phyloP scores from a whole-genome alignment of 2,888 invertebrate species.

The Mythimna vitellina region DNA sequence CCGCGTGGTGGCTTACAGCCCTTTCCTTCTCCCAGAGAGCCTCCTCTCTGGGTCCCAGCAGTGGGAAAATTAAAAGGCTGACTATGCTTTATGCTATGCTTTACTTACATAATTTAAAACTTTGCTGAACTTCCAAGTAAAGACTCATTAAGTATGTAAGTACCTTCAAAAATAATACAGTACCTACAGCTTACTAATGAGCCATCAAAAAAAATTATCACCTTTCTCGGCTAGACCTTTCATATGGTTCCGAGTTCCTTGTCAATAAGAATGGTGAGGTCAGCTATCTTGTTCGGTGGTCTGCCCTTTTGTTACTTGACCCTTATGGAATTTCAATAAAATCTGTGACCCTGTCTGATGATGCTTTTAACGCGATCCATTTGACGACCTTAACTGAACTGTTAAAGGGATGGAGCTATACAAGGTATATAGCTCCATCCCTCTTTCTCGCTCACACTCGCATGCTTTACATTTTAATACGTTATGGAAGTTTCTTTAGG shows the following conservation, averaged over 20 bases:
- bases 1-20: too few relatives aligned
- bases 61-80: too few relatives aligned
- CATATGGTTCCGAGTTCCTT: slow-evolving; percentile 37
- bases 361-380: too few relatives aligned
- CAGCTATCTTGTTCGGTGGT: slow-evolving; percentile 30
- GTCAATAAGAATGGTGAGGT: slow-evolving; percentile 39
- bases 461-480: too few relatives aligned
- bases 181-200: slow-evolving; percentile 11
- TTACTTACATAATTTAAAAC: neutral
- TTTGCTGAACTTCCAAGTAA: neutral
- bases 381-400: too few relatives aligned
- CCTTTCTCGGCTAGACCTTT: slow-evolving; percentile 37
- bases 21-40: too few relatives aligned
- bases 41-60: too few relatives aligned
- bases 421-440: too few relatives aligned
- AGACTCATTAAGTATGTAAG: neutral
- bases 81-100: too few relatives aligned
- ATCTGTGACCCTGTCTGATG: neutral
- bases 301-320: slow-evolving; percentile 46
- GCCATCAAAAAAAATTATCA: slow-evolving; percentile 27
- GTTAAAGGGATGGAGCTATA: too few relatives aligned
- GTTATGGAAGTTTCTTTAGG: too few relatives aligned
- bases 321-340: slow-evolving; percentile 27
- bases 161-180: neutral
- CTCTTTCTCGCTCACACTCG: too few relatives aligned